A percentile compares a stretch with the other conserved stretches of the same genome.
phyloP scores from a whole-genome alignment of 2,797 vertebrate species.

The Limnodromus scolopaceus region DNA sequence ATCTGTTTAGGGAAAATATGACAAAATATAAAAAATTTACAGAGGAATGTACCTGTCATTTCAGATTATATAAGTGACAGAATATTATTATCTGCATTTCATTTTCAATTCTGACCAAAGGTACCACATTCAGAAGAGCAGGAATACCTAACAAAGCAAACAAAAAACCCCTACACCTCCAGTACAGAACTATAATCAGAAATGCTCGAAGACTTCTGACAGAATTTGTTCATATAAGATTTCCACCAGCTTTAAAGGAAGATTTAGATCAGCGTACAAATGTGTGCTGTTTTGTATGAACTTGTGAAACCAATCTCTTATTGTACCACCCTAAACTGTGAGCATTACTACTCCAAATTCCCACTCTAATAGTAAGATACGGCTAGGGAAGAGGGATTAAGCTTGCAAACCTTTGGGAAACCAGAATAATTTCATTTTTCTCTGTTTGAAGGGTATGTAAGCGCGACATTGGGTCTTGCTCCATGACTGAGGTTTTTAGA shows the following conservation, averaged over 20 bases:
- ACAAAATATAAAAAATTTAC: not conserved
- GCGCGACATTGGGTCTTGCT: not conserved
- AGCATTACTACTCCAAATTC: not conserved
- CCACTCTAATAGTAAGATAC: not conserved
- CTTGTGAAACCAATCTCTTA: not conserved
- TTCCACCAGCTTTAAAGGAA: not conserved
- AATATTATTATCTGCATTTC: fast-evolving
- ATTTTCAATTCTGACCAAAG: not conserved
- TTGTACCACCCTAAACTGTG: not conserved
- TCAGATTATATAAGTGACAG: not conserved
- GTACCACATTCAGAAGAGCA: not conserved
- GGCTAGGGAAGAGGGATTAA: not conserved
- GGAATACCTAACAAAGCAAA: not conserved
- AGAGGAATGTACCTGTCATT: not conserved
- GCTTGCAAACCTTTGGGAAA: not conserved
- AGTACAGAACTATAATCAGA: not conserved
- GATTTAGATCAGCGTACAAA: not conserved
- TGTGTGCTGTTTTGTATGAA: not conserved
- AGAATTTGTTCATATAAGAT: not conserved
- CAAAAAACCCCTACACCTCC: not conserved
- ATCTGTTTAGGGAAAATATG: not conserved
- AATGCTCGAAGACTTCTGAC: not conserved
- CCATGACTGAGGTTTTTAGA: not conserved
- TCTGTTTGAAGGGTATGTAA: not conserved
- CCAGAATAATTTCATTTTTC: not conserved